These are phyloP conservation scores for Willowsia nigromaculata DNA, from an alignment of 2,888 invertebrate genomes.

Conservation along the genomic window DNA sequence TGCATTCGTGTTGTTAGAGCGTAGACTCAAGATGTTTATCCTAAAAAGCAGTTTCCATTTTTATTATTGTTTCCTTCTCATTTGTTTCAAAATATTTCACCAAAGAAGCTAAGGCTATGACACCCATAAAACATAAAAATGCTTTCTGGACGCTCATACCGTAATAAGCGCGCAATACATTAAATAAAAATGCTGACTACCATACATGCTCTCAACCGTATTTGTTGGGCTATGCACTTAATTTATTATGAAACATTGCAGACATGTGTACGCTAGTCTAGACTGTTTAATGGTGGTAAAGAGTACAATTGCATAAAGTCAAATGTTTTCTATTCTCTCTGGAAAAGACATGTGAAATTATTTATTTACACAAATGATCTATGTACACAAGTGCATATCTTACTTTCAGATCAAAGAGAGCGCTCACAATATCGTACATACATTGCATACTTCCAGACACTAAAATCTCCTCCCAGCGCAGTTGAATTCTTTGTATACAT, in stretches of 20 bases:
- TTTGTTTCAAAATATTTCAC: neutral
- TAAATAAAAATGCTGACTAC: neutral
- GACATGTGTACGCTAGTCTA: neutral
- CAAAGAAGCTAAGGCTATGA: neutral
- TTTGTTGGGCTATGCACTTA: neutral
- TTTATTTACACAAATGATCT: neutral
- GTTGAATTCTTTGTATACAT: neutral
- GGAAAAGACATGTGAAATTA: neutral
- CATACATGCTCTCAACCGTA: neutral
- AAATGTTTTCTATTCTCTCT: neutral
- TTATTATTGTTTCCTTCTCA: constrained; percentile 25
- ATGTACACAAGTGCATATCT: neutral
- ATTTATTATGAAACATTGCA: constrained; percentile 25
- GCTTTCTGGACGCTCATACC: neutral
- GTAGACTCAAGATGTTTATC: constrained; percentile 2
- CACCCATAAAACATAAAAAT: neutral
- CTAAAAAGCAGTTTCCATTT: constrained; percentile 2
- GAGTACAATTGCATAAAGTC: constrained; percentile 9
- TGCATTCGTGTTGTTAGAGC: neutral
- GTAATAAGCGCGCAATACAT: neutral
- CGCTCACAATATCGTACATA: neutral
- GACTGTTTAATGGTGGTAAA: neutral
- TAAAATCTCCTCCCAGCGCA: neutral
- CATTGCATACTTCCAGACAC: neutral
- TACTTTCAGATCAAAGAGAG: neutral